Evolutionary conservation across 2,888 invertebrate species (phyloP), one percentile per base, ranked within the genome.

Genomic region (Bhutanitis thaidina): DNA sequence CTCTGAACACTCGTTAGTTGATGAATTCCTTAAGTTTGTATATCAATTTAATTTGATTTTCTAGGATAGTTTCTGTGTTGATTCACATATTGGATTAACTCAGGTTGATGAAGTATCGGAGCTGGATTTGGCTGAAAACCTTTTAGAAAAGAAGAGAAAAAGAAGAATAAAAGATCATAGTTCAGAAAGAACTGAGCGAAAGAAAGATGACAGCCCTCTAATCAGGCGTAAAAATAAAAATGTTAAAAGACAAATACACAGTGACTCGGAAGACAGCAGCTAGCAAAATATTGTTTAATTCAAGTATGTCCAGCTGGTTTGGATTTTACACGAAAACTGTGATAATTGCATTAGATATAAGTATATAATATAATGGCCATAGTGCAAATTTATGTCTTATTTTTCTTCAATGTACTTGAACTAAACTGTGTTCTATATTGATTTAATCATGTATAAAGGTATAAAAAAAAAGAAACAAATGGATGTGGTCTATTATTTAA

Each of bases 21-120:
- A n/a, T n/a, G n/a, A n/a, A n/a, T n/a, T 20, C 20, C 2, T 20
- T 20, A 5, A 3, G 20, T 20, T 20, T 20, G 3, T 20, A 9
- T 29, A 14, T 14, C 9, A 50, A 48, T 30, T 13, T 44, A 7
- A 34, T 36, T 15, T 64, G 57, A 56, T 44, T 46, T 82, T 86
- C 56, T 69, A 93, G 92, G 93, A 93, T 67, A 92, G 93, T 38
- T 93, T 93, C 71, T 93, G 93, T 67, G 92, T 92, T 0, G 90
- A 90, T 45, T 91, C 90, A 15, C 92, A 93, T 63, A 90, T 91
- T 27, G 90, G 81, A 46, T 69, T 82, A 47, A 84, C 80, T 37
- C 84, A 82, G 76, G 78, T 61, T 0, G 75, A 78, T 39, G 89
- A 90, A 61, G 76, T 88, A 62, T 92, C 85, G 0, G 90, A 91